A percentile compares a stretch with the other conserved stretches of the same genome.
Evolutionary conservation across 2,113 vertebrate species (phyloP).

Genomic region (Toxotes jaculatrix): DNA sequence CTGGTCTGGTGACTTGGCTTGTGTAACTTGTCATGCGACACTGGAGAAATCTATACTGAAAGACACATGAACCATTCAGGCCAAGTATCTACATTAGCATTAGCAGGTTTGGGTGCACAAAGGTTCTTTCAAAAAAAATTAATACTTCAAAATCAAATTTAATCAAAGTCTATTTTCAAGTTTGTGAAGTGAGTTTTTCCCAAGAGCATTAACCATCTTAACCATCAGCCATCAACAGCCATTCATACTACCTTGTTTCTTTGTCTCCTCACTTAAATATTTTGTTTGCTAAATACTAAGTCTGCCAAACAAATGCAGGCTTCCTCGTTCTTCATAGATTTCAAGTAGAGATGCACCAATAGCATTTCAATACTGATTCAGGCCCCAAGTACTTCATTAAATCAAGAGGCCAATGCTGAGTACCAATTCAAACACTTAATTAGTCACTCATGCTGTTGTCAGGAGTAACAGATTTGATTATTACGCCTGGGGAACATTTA

Average conservation of each 20-base stretch:
- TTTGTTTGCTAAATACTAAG: not conserved
- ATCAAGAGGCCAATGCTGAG: not conserved
- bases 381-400: not conserved
- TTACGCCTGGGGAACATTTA: not conserved
- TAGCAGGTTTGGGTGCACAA: not conserved
- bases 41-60: conserved; percentile 33
- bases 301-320: not conserved
- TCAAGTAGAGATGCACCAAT: not conserved
- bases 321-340: not conserved
- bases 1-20: conserved; percentile 27
- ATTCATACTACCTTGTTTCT: not conserved
- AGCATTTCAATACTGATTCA: not conserved
- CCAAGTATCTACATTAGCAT: not conserved
- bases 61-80: not conserved
- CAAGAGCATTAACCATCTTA: not conserved
- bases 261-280: not conserved
- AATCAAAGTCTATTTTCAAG: not conserved
- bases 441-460: not conserved
- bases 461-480: not conserved
- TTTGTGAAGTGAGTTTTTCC: too few relatives aligned
- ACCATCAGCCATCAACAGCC: not conserved
- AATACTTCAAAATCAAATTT: not conserved
- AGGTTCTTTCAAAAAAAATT: not conserved
- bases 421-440: not conserved
- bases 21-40: conserved; percentile 9